Conservation (phyloP, 2,113 vertebrate species). For the Apistogramma diplotaenia region DNA sequence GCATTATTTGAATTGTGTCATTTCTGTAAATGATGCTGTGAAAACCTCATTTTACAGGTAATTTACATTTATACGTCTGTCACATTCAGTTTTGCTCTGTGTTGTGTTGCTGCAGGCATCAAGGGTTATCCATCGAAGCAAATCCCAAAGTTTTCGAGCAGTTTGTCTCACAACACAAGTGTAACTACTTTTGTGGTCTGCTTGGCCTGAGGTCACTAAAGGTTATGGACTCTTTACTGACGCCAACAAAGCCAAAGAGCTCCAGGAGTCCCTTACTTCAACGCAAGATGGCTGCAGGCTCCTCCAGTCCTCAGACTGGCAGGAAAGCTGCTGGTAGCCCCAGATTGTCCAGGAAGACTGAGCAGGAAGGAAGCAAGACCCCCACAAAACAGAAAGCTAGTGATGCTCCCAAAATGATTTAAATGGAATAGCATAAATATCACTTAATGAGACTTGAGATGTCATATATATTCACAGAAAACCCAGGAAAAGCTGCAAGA, state of each 20-base stretch:
- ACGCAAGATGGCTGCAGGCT: slow-evolving; percentile 78
- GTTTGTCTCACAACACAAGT: slow-evolving; percentile 84
- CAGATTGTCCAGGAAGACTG: slow-evolving; percentile 76
- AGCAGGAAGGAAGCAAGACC: slow-evolving; percentile 42
- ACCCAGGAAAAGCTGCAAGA: not conserved
- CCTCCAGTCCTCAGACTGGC: slow-evolving; percentile 85
- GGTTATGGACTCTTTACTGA: slow-evolving; percentile 75
- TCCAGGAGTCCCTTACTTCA: slow-evolving; percentile 86
- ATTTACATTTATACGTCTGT: slow-evolving; percentile 21
- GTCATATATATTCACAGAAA: not conserved
- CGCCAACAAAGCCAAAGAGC: slow-evolving; percentile 82
- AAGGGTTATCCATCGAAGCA: slow-evolving; percentile 86
- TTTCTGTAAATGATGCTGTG: slow-evolving; percentile 1
- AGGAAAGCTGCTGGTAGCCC: slow-evolving; percentile 81
- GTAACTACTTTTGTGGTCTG: slow-evolving; percentile 88
- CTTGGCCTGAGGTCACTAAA: slow-evolving; percentile 83
- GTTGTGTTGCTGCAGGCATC: slow-evolving; percentile 80
- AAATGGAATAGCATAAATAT: slow-evolving; percentile 41
- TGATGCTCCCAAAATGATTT: slow-evolving; percentile 57
- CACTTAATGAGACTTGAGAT: not conserved
- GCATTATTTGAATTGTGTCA: slow-evolving; percentile 50
- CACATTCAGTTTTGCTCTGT: not conserved
- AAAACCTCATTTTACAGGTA: slow-evolving; percentile 42
- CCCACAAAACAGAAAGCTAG: slow-evolving; percentile 62
- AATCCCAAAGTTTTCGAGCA: slow-evolving; percentile 86